Conservation (phyloP, 2,113 vertebrate genomes). For the Varanus salvator region DNA sequence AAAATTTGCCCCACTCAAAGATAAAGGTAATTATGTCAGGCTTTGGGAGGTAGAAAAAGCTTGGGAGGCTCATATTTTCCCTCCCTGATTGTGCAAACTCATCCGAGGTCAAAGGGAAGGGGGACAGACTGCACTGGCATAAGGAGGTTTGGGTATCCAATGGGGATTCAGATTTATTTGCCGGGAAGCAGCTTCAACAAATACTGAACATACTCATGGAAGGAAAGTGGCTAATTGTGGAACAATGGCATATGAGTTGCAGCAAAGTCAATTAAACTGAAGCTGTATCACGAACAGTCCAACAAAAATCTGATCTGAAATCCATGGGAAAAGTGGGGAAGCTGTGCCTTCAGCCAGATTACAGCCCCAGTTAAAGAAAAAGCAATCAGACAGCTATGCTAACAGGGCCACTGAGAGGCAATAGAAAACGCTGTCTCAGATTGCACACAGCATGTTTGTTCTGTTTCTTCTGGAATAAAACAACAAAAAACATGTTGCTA, state of each 20-base stretch:
- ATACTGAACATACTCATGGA: neutral
- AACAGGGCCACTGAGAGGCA: neutral
- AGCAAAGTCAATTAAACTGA: neutral
- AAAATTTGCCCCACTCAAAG: too few relatives aligned
- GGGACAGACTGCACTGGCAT: neutral
- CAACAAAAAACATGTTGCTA: neutral
- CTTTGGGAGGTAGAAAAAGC: too few relatives aligned
- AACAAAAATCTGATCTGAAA: neutral
- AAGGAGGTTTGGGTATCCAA: too few relatives aligned
- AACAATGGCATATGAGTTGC: neutral
- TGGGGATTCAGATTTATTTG: neutral
- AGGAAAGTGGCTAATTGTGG: neutral
- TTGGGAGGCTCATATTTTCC: too few relatives aligned
- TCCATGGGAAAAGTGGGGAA: neutral
- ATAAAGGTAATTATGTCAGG: too few relatives aligned
- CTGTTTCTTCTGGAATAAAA: neutral
- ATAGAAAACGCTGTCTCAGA: constrained; percentile 21
- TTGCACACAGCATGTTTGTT: constrained; percentile 1
- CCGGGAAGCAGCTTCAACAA: neutral
- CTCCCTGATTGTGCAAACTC: too few relatives aligned
- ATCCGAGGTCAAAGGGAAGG: neutral
- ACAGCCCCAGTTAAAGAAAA: constrained; percentile 9
- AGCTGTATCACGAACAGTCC: neutral
- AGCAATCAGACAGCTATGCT: neutral
- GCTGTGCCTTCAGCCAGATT: neutral